Percentiles rank a stretch among this genome's conserved stretches.
Conservation (phyloP, 2,888 invertebrate genomes). For the Drosophila subquinaria region DNA sequence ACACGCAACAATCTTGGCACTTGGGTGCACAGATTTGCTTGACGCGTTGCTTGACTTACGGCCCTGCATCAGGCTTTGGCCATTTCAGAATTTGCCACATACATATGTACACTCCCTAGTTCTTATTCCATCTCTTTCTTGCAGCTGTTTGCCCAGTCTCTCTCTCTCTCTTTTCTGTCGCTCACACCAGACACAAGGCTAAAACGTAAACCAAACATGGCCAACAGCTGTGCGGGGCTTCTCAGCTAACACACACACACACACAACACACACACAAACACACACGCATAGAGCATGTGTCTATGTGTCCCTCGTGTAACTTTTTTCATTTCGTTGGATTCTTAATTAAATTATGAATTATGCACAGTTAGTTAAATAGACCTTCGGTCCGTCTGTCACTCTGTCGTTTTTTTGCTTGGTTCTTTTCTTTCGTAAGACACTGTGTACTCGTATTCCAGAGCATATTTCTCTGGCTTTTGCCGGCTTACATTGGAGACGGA, state of each 20-base stretch:
- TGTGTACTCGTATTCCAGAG: constrained; percentile 28
- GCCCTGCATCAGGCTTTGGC: constrained; percentile 65
- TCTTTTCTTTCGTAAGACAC: constrained; percentile 35
- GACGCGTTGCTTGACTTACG: constrained; percentile 66
- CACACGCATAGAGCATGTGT: constrained; percentile 21
- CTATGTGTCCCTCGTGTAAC: constrained; percentile 78
- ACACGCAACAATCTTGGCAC: constrained; percentile 54
- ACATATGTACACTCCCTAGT: background rate
- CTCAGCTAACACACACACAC: constrained; percentile 29
- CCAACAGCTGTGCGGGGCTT: constrained; percentile 76
- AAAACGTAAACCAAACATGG: constrained; percentile 61
- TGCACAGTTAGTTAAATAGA: constrained; percentile 85
- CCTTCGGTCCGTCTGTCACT: constrained; percentile 50
- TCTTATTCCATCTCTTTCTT: background rate
- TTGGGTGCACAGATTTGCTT: constrained; percentile 71
- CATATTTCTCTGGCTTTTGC: constrained; percentile 46
- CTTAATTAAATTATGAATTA: constrained; percentile 85
- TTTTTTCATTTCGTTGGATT: constrained; percentile 84
- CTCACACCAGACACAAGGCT: constrained; percentile 51
- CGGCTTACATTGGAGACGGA: constrained; percentile 80
- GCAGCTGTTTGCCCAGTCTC: constrained; percentile 18
- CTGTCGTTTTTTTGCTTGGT: constrained; percentile 6
- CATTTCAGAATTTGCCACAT: constrained; percentile 50
- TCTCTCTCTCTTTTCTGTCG: background rate
- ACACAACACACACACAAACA: constrained; percentile 1